Base-by-base conservation (phyloP, 64 coral and sea anemone genomes). In the Porites lutea region DNA sequence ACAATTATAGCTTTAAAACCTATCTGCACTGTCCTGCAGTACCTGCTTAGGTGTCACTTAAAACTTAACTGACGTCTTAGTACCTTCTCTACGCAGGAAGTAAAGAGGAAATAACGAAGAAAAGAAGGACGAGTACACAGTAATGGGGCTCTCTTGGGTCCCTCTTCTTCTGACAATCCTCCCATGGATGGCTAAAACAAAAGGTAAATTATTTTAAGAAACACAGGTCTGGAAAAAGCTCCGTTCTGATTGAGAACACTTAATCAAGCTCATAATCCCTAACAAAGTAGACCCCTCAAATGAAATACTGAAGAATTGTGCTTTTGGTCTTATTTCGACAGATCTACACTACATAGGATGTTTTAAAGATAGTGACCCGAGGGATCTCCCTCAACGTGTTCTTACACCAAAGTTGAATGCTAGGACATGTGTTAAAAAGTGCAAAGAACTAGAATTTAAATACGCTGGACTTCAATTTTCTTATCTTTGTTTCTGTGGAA, bases 401-500 rank as follows among this genome's bases (percentile, higher is more conserved):
- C 94, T 91, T 16, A 88, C 93, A 37, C 90, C 79, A 10, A 77
- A 94, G 22, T 85, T 89, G 6, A 96, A 77, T 21, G 88, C 89
- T 6, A 71, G 63, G 6, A 79, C 75, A 9, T 98, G 97, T 48
- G 91, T 96, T 0, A 71, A 88, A 20, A 95, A 92, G 65, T 98
- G 97, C 53, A 93, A 93, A 88, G 88, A 93, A 54, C 82, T 96
- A 82, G 89, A 98, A 87, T 96, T 88, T 68, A 65, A 89, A 82
- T 98, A 93, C 77, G 91, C 97, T 45, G 97, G 94, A 8, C 73
- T 98, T 16, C 97, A 98, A 78, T 98, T 96, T 65, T 88, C 97
- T 48, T 98, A 98, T 82, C 92, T 98, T 20, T 98, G 97, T 75
- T 98, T 98, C 63, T 98, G 97, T 83, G 97, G 97, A 19, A 87